Base-by-base conservation (phyloP, 2,888 invertebrate species). In the Romanomermis culicivorax region DNA sequence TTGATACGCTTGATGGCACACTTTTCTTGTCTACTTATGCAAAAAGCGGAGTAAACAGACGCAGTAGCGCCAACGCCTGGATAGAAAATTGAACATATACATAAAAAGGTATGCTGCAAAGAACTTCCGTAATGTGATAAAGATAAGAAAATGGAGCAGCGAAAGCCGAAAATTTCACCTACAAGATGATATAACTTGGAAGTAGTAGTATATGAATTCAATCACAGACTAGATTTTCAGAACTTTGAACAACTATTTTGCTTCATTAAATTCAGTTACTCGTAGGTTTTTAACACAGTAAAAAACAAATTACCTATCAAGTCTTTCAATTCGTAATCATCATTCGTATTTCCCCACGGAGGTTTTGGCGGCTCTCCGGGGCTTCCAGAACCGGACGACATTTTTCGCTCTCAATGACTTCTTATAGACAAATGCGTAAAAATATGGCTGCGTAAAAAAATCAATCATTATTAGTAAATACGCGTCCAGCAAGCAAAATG, bases 1-100 rank as follows among this genome's bases (percentile, higher is more conserved):
- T 95, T 93, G 68, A 97, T 95, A 67, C 88, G 79, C 73, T 99
- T 97, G 65, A 97, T 91, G 68, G 97, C 97, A 77, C 91, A 91
- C 77, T 83, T 85, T 72, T 95, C 91, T 65, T 80, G 80, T 47
- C 86, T 77, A 7, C 89, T 83, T 66, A 82, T 80, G 71, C 95
- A 97, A 61, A 80, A 78, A 1, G 95, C 97, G 58, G 82, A 83
- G 71, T 91, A 86, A 14, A 95, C 93, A 29, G 20, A 51, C 17
- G 93, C 91, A 14, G 91, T 93, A 52, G 93, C 91, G 54, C 93
- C 93, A 62, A 88, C 84, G 68, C 91, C 91, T 85, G 62, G n/a
- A 59, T 11, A 59, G 42, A 42, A n/a, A n/a, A 27, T 20, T 57
- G 11, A 56, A 57, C 11, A 14, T 29, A 57, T 20, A 57, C n/a